These are phyloP conservation scores for Saccostrea echinata DNA, from an alignment of 1,140 invertebrate species.

Conservation along the genomic window DNA sequence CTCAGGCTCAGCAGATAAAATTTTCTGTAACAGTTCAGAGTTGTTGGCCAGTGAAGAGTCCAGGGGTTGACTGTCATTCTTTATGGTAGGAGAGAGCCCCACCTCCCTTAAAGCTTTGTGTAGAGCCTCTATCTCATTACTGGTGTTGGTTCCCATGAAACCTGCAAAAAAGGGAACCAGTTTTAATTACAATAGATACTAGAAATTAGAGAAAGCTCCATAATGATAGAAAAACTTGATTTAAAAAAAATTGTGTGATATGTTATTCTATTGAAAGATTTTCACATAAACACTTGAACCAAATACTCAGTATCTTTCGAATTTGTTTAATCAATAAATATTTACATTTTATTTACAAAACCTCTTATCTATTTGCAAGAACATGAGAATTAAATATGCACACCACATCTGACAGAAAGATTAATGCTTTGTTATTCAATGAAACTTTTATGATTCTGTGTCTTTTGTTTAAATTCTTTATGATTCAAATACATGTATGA, in stretches of 20 bases:
- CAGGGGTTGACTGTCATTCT: slow-evolving; percentile 60
- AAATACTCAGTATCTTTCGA: too few species aligned
- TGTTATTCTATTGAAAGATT: neutral
- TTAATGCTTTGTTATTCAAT: neutral
- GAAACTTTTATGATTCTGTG: too few species aligned
- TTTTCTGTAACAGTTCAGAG: slow-evolving; percentile 63
- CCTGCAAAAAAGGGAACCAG: slow-evolving; percentile 59
- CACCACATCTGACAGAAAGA: neutral
- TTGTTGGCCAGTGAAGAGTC: slow-evolving; percentile 54
- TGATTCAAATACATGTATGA: too few species aligned
- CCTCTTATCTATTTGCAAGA: neutral
- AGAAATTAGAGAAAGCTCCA: neutral
- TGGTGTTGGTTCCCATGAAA: slow-evolving; percentile 75
- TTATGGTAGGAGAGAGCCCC: slow-evolving; percentile 69
- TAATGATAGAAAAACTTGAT: neutral
- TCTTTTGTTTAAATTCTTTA: too few species aligned
- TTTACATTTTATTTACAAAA: neutral
- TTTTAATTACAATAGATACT: neutral
- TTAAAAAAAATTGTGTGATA: neutral
- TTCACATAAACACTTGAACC: neutral
- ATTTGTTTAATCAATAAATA: neutral
- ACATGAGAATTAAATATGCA: neutral
- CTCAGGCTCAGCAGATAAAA: slow-evolving; percentile 54
- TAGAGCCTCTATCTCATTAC: slow-evolving; percentile 76
- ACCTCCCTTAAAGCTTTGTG: slow-evolving; percentile 73